Evolutionary conservation across 2,113 vertebrate species (phyloP).

Genomic region (Sclerurus mexicanus): DNA sequence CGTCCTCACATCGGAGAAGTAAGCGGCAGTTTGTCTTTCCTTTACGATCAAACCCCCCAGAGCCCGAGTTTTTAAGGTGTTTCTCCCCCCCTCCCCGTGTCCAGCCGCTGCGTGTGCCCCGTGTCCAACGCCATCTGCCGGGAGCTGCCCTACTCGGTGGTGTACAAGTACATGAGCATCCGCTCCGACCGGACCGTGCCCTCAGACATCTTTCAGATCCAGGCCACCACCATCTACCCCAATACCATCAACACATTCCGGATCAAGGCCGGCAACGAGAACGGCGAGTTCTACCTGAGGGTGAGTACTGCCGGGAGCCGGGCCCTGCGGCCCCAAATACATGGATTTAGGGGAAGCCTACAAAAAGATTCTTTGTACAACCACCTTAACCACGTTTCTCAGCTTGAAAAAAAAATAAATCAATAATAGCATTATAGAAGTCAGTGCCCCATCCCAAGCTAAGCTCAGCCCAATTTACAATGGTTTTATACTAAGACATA

Average conservation of each 20-base stretch:
- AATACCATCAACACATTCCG: constrained; percentile 96
- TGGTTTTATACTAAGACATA: background rate
- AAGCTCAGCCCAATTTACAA: background rate
- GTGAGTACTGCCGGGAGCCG: constrained; percentile 74
- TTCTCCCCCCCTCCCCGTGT: too few species aligned
- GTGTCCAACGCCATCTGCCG: constrained; percentile 82
- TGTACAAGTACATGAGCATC: constrained; percentile 98
- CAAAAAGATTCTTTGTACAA: background rate
- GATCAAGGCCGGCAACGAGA: constrained; percentile 96
- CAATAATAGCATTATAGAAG: background rate
- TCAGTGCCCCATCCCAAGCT: background rate
- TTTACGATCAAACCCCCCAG: too few species aligned
- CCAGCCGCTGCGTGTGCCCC: constrained; percentile 91
- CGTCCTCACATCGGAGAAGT: constrained; percentile 87
- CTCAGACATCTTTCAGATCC: constrained; percentile 98
- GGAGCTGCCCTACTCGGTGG: constrained; percentile 88
- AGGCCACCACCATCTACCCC: constrained; percentile 92
- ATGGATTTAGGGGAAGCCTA: background rate
- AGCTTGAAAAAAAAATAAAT: background rate
- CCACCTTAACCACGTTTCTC: background rate
- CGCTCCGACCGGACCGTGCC: constrained; percentile 89
- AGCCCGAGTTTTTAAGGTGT: background rate
- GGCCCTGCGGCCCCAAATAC: background rate
- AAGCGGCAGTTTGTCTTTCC: background rate
- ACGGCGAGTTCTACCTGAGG: constrained; percentile 92